phyloP scores from a whole-genome alignment of 2,113 vertebrate genomes.

The Carassius auratus region DNA sequence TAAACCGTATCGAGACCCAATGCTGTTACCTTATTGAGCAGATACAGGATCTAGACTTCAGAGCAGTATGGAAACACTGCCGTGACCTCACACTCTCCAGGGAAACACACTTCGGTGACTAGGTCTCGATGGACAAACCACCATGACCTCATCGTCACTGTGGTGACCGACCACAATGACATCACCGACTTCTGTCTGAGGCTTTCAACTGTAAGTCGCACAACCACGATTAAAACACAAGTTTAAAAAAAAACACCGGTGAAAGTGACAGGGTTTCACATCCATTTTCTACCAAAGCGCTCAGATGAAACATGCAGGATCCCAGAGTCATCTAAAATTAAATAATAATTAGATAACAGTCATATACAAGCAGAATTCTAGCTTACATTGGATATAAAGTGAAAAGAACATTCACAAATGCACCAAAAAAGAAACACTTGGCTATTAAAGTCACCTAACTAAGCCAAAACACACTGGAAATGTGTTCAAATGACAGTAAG shows the following conservation, averaged over 20 bases:
- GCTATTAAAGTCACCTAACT: background rate
- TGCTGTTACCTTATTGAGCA: background rate
- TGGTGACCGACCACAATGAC: slow-evolving; percentile 44
- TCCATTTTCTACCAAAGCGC: background rate
- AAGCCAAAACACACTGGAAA: background rate
- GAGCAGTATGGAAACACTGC: slow-evolving; percentile 23
- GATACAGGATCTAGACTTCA: slow-evolving; percentile 25
- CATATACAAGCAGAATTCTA: background rate
- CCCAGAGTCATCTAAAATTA: background rate
- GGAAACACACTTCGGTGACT: slow-evolving; percentile 10
- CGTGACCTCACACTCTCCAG: slow-evolving; percentile 45
- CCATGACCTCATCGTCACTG: slow-evolving; percentile 28
- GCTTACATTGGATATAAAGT: background rate
- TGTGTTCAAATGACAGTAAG: background rate
- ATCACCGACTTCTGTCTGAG: slow-evolving; percentile 18
- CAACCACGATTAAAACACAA: background rate
- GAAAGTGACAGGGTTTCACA: background rate
- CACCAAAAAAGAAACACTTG: background rate
- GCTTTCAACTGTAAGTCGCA: slow-evolving; percentile 2
- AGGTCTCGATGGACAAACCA: slow-evolving; percentile 32
- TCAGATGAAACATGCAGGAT: background rate
- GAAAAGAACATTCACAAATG: background rate
- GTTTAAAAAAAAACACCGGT: background rate
- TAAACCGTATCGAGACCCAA: background rate
- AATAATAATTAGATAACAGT: no score